phyloP scores from a whole-genome alignment of 2,888 invertebrate species.

The Fabriciana adippe region DNA sequence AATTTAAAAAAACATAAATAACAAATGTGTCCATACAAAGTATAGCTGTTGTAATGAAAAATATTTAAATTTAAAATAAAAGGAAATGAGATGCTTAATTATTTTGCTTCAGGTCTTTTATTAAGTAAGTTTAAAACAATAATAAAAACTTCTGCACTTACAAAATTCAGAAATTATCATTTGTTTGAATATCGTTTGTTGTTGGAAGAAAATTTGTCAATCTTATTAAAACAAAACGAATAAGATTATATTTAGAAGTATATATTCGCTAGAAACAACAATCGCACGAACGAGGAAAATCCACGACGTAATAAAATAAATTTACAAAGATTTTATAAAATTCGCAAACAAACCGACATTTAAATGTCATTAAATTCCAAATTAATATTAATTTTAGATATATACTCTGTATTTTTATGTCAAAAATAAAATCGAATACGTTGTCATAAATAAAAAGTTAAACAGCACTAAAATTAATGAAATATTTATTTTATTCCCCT shows the following conservation, averaged over 20 bases:
- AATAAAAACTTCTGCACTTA: slow-evolving; percentile 9
- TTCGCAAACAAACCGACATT: slow-evolving; percentile 19
- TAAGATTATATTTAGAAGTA: background rate
- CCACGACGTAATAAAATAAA: slow-evolving; percentile 3
- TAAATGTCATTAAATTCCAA: slow-evolving; percentile 15
- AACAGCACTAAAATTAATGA: no score
- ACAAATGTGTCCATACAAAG: no score
- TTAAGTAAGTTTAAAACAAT: slow-evolving; percentile 1
- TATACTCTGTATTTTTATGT: slow-evolving; percentile 1
- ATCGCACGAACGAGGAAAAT: background rate
- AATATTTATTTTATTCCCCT: no score
- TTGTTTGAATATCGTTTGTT: slow-evolving; percentile 1
- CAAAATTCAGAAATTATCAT: slow-evolving; percentile 10
- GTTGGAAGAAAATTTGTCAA: background rate
- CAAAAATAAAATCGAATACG: slow-evolving; percentile 1
- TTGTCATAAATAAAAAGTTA: no score
- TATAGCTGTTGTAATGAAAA: background rate
- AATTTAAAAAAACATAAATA: no score
- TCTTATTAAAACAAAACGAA: background rate
- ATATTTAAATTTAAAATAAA: slow-evolving; percentile 1
- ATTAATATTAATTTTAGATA: background rate
- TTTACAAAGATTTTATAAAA: slow-evolving; percentile 16
- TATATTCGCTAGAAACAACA: background rate
- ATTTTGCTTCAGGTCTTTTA: background rate
- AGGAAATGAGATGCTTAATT: background rate